Base-by-base conservation (phyloP, 2,888 invertebrate genomes). In the Tiliacea citrago region DNA sequence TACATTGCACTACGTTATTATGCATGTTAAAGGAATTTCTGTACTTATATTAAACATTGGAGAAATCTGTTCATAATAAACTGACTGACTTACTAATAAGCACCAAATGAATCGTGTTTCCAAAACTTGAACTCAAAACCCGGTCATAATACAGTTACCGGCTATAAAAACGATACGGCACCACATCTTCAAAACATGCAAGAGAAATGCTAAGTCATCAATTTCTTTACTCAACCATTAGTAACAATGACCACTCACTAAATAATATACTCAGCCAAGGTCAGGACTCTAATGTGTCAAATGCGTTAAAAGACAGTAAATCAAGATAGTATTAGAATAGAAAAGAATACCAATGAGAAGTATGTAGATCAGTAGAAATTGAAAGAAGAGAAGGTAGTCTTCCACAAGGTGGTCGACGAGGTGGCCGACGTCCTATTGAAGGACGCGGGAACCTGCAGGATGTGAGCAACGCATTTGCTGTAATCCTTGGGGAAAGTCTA, bases 91-190 rank as follows among this genome's bases (percentile, higher is more conserved):
- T 21, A 80, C 68, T 67, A 68, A 78, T 73, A 75, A 13, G 4
- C 53, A 70, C 62, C 49, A 49, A 73, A 69, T 65, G 62, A 75
- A 78, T 78, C 79, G 42, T 71, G 72, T 82, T 83, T 81, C 61
- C 65, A 49, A 81, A 87, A 86, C 87, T 85, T 77, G 86, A 86
- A 88, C 78, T 63, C 35, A 51, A 83, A 89, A 86, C 84, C 76
- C 89, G 89, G 88, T 82, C 88, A 88, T 66, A 82, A 73, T 85
- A 90, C 91, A 89, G 90, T 90, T 90, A 90, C 70, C 80, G 79
- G 39, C 9, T 79, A 84, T 73, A 67, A 78, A 71, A 73, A 67
- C 75, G 78, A 86, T 88, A 88, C 73, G 67, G 81, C 81, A 80
- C 83, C 78, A 75, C 80, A 77, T 77, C 81, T 84, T 83, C 81